Conservation (phyloP, 2,797 vertebrate species). For the Sylvia borin region DNA sequence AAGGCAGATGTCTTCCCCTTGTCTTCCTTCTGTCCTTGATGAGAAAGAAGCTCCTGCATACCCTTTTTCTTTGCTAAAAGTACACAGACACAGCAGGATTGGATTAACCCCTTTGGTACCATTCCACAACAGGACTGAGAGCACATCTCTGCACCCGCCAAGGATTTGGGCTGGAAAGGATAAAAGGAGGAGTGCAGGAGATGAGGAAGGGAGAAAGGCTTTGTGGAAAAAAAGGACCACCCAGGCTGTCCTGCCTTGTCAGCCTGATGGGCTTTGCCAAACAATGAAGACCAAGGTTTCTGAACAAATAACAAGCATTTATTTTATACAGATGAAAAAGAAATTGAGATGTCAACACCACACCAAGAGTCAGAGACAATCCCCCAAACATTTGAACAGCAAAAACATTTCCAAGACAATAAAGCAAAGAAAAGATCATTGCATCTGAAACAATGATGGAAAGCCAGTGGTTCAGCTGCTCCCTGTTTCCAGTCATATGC, state of each 20-base stretch:
- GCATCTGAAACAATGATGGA: not conserved
- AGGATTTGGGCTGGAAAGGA: not conserved
- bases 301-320: slow-evolving; percentile 2
- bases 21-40: not conserved
- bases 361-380: not conserved
- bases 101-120: not conserved
- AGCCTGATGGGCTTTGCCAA: rapidly evolving
- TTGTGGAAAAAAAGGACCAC: not conserved
- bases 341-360: not conserved
- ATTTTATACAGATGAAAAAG: slow-evolving; percentile 17
- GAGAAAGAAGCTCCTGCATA: not conserved
- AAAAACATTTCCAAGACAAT: not conserved
- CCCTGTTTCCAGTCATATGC: not conserved
- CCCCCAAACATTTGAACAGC: not conserved
- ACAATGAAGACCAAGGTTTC: not conserved
- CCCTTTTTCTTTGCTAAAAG: not conserved
- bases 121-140: not conserved
- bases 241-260: not conserved
- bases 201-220: not conserved
- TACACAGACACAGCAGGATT: not conserved
- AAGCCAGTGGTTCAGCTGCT: not conserved
- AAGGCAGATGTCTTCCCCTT: not conserved
- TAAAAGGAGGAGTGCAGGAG: not conserved
- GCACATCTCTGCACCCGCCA: not conserved
- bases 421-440: not conserved